Evolutionary conservation across 2,888 invertebrate genomes (phyloP).

Genomic region (Oligia fasciuncula): DNA sequence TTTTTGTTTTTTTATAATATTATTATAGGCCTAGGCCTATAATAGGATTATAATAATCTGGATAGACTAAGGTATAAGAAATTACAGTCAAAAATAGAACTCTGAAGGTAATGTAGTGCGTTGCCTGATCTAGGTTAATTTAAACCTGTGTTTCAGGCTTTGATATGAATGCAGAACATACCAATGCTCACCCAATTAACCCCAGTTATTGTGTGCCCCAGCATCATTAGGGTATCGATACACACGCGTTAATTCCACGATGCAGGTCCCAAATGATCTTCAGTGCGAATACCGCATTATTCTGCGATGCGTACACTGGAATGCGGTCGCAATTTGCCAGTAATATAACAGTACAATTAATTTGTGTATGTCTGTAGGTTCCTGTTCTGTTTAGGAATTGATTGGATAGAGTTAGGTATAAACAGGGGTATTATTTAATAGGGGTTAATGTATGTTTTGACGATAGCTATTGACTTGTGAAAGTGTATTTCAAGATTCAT

Average conservation of each 20-base stretch:
- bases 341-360: conserved; percentile 58
- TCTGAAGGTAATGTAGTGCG: too few species aligned
- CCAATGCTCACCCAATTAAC: conserved; percentile 43
- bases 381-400: conserved; percentile 5
- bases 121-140: too few species aligned
- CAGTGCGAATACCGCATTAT: conserved; percentile 40
- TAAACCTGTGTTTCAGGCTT: too few species aligned
- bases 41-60: too few species aligned
- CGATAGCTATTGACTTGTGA: background rate
- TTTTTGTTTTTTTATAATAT: too few species aligned
- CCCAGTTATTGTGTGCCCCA: background rate
- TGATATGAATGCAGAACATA: conserved; percentile 12
- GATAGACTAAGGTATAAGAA: too few species aligned
- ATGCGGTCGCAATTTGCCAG: conserved; percentile 51
- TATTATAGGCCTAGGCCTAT: too few species aligned
- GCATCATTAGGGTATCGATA: conserved; percentile 37
- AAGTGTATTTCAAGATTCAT: background rate
- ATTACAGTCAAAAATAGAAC: too few species aligned
- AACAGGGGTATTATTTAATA: conserved; percentile 10
- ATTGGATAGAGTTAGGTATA: background rate
- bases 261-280: conserved; percentile 45
- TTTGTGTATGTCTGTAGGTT: conserved; percentile 18
- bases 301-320: conserved; percentile 50
- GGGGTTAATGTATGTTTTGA: background rate
- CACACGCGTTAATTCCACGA: conserved; percentile 33